Conservation (phyloP, 1,140 invertebrate genomes). For the Leptestheria dahalacensis region DNA sequence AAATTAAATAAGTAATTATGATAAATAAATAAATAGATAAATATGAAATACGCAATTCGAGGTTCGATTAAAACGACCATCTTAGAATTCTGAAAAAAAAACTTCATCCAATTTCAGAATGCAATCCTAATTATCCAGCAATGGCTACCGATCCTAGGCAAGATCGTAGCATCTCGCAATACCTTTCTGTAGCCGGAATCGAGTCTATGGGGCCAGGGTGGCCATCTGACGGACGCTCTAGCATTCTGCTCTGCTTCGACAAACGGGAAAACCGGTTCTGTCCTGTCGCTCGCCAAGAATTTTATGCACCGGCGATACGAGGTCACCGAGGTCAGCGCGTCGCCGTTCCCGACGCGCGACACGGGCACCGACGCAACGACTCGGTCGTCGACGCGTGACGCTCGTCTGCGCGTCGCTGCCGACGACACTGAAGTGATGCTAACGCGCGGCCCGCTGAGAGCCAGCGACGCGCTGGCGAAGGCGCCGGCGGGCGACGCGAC, state of each 20-base stretch:
- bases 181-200: constrained; percentile 13
- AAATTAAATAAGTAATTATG: no score
- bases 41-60: no score
- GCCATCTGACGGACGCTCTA: constrained; percentile 6
- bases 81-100: no score
- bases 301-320: not conserved
- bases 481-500: not conserved
- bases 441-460: not conserved
- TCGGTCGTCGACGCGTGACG: not conserved
- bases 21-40: no score
- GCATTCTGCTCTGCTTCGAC: constrained; percentile 9
- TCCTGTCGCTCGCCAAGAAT: constrained; percentile 7
- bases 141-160: not conserved
- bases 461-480: no score
- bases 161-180: not conserved
- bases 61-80: no score
- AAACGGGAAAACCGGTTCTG: constrained; percentile 14
- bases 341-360: no score
- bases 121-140: not conserved
- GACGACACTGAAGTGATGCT: not conserved
- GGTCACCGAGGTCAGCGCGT: not conserved
- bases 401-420: not conserved
- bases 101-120: no score
- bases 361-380: not conserved
- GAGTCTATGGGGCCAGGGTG: constrained; percentile 14